A percentile compares a stretch with the other conserved stretches of the same genome.
Conservation (phyloP, 2,113 vertebrate genomes). For the Lipophrys pholis region DNA sequence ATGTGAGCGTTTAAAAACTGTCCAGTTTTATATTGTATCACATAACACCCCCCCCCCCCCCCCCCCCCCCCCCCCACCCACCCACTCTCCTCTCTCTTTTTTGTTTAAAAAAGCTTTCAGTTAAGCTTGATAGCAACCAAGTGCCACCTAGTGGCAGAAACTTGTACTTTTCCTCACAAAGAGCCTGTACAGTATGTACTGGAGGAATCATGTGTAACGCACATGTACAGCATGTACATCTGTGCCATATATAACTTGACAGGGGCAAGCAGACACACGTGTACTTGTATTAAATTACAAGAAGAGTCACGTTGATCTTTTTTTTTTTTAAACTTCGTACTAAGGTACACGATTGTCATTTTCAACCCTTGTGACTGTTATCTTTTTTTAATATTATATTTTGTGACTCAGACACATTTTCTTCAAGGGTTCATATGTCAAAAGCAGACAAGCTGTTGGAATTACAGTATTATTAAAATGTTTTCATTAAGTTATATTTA, state of each 20-base stretch:
- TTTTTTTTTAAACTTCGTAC: background rate
- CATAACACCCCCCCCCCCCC: too few relatives aligned
- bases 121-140: background rate
- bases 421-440: too few relatives aligned
- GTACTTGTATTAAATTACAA: constrained; percentile 11
- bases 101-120: background rate
- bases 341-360: background rate
- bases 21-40: too few relatives aligned
- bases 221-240: constrained; percentile 14
- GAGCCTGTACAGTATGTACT: constrained; percentile 26
- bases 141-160: constrained; percentile 60
- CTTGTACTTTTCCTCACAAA: constrained; percentile 30
- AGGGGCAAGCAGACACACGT: background rate
- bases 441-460: background rate
- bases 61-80: too few relatives aligned
- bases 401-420: too few relatives aligned
- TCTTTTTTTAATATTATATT: background rate
- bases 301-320: background rate
- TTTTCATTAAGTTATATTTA: background rate
- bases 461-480: background rate
- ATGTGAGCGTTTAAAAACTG: too few relatives aligned
- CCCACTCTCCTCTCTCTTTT: background rate
- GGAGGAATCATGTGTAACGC: constrained; percentile 6
- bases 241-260: constrained; percentile 29
- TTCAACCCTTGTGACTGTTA: background rate